Base-by-base conservation (phyloP, 2,888 invertebrate species). In the Epinotia demarniana region DNA sequence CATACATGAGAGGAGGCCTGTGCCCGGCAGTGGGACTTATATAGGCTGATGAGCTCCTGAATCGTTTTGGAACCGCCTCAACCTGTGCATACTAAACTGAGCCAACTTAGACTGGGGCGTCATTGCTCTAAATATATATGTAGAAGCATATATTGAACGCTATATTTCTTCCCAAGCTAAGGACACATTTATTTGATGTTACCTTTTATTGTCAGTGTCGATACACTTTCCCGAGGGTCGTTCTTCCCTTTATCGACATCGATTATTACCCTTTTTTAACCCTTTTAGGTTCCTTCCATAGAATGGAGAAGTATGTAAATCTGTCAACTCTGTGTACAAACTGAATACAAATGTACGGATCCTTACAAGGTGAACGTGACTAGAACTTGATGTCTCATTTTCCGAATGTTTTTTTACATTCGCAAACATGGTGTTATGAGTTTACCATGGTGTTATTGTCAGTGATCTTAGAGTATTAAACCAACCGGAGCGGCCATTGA, bases 161-260 rank as follows among this genome's bases (percentile, higher is more conserved):
- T 39, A 4, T 60, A 64, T 33, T 39, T 19, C 13, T 49, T n/a
- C 46, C 49, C 49, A 67, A 66, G 61, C 46, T 46, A 33, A 71
- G 61, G 13, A 49, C 68, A 60, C 75, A 75, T 75, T 75, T 70
- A 75, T 67, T 67, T 72, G 71, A 55, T 67, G 72, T 75, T 72
- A 75, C 71, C 75, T 75, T 70, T 75, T 71, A 72, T 75, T 75
- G 75, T 62, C 75, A 66, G 49, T 33, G 33, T 71, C 71, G 57
- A 64, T 68, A 70, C 66, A 75, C 39, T 69, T 57, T 23, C 64
- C 49, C 13, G 33, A 66, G 53, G 71, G 66, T 72, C 71, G 75
- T 75, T 72, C 60, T 75, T 66, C 53, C 74, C 60, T 75, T 72
- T 67, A 72, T 72, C 71, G 66, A 43, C n/a, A 71, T 75, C 71